Conservation (phyloP, 2,797 vertebrate species). For the Oreochromis grahami region DNA sequence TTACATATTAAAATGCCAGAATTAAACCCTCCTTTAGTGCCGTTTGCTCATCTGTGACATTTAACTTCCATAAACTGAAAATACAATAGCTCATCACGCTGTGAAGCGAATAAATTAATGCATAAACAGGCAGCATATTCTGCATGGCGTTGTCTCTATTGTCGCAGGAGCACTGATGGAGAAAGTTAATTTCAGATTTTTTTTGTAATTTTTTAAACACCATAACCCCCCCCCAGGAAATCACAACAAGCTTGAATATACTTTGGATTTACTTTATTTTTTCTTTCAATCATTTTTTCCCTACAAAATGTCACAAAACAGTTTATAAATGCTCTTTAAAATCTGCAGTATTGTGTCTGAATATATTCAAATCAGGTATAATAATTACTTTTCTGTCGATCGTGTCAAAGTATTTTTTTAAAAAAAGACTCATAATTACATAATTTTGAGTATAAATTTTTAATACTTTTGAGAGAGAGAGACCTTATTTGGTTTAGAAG, state of each 20-base stretch:
- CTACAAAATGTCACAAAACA: background rate
- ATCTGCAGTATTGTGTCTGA: background rate
- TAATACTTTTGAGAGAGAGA: background rate
- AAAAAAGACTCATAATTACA: background rate
- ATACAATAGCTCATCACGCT: too few relatives aligned
- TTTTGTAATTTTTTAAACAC: too few relatives aligned
- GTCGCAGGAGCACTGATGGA: background rate
- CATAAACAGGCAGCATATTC: background rate
- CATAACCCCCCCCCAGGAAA: background rate
- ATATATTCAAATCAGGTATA: background rate
- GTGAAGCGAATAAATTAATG: background rate
- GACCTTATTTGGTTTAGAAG: background rate
- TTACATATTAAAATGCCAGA: background rate
- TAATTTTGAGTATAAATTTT: background rate
- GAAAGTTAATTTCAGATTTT: background rate
- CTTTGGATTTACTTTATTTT: background rate
- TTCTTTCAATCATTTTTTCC: background rate
- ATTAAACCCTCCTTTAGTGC: background rate
- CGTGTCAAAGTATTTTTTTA: accelerated
- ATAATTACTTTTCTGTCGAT: background rate
- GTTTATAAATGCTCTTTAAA: background rate
- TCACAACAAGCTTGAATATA: background rate
- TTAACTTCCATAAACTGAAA: background rate
- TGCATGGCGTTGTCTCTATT: background rate
- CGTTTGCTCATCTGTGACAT: background rate